These are phyloP conservation scores for Antennarius striatus DNA, from an alignment of 2,113 vertebrate genomes.

Conservation along the genomic window DNA sequence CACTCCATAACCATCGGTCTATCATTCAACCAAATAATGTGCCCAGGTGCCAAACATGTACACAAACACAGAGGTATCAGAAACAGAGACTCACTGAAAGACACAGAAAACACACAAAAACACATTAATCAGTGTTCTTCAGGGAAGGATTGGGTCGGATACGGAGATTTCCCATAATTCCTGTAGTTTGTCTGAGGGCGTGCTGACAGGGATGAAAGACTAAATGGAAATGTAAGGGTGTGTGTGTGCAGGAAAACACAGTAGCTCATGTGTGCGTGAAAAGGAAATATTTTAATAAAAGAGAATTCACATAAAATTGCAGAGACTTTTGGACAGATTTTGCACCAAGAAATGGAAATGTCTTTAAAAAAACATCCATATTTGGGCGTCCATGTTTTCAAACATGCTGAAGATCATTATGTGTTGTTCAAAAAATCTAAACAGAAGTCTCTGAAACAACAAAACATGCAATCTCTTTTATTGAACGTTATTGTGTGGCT, in stretches of 20 bases:
- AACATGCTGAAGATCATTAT: no score
- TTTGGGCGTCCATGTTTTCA: no score
- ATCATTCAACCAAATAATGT: constrained; percentile 39
- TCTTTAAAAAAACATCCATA: no score
- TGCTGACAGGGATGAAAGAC: constrained; percentile 42
- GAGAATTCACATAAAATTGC: constrained; percentile 9
- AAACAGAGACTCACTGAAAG: constrained; percentile 37
- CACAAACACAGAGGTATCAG: constrained; percentile 45
- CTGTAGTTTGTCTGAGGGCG: constrained; percentile 47
- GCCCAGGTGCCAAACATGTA: constrained; percentile 42
- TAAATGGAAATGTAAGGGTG: constrained; percentile 44
- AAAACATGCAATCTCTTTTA: background rate
- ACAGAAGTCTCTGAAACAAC: background rate
- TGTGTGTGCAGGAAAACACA: constrained; percentile 28
- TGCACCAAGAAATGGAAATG: no score
- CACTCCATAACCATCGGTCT: constrained; percentile 35
- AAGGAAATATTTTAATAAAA: constrained; percentile 7
- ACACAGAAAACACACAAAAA: constrained; percentile 39
- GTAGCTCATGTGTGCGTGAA: background rate
- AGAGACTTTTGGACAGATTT: no score
- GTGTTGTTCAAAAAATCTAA: constrained; percentile 3
- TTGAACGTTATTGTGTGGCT: background rate
- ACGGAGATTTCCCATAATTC: constrained; percentile 84
- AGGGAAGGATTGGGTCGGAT: constrained; percentile 76
- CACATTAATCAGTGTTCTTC: constrained; percentile 61